These are phyloP conservation scores for Chondrosia reniformis DNA, from an alignment of 37 sponge, comb jelly and placozoan genomes.

Conservation along the genomic window DNA sequence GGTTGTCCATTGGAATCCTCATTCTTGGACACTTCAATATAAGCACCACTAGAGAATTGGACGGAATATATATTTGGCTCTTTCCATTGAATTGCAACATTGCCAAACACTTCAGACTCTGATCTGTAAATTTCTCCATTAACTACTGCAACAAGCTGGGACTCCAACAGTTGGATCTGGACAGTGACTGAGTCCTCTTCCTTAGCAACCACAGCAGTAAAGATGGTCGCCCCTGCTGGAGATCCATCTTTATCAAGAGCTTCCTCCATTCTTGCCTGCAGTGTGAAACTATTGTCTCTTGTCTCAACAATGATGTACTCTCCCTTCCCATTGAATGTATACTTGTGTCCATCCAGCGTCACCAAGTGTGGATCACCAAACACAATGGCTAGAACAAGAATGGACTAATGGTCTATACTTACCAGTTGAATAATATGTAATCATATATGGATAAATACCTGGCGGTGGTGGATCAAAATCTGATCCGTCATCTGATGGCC, in stretches of 20 bases:
- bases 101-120: not conserved
- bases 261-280: conserved; percentile 62
- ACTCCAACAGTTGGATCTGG: conserved; percentile 3
- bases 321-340: conserved; percentile 34
- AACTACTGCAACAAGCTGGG: not conserved
- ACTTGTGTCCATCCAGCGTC: conserved; percentile 59
- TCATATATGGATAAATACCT: no score
- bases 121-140: conserved; percentile 24
- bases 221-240: not conserved
- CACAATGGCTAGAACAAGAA: conserved; percentile 44
- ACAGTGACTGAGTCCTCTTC: conserved; percentile 5
- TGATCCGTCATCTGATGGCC: conserved; percentile 24
- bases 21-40: conserved; percentile 14
- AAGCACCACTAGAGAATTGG: conserved; percentile 27
- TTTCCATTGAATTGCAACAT: conserved; percentile 10
- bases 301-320: conserved; percentile 65
- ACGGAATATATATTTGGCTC: conserved; percentile 6
- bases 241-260: conserved; percentile 10
- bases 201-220: not conserved
- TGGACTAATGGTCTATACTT: no score
- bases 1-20: conserved; percentile 23
- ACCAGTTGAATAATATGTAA: no score
- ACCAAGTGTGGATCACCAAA: conserved; percentile 75
- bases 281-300: conserved; percentile 40
- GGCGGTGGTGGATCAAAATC: conserved; percentile 17